Evolutionary conservation across 2,888 invertebrate genomes (phyloP).

Genomic region (Scaptomyza reducta): DNA sequence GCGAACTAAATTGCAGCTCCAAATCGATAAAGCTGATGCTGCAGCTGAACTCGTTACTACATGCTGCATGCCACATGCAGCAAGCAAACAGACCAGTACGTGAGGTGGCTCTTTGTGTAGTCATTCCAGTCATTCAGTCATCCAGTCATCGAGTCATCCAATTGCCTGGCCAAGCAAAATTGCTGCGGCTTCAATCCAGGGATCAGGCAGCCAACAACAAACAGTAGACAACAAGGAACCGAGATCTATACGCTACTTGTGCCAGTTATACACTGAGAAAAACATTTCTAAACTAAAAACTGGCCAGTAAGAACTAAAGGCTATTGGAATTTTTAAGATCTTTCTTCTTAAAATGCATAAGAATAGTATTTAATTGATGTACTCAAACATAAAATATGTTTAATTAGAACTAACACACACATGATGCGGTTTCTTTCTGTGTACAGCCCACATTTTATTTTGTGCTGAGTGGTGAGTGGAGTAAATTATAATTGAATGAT

Average conservation of each 20-base stretch:
- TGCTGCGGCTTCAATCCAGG: slow-evolving; percentile 39
- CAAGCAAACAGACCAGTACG: slow-evolving; percentile 53
- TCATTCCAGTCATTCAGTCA: slow-evolving; percentile 39
- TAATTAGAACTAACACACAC: no score
- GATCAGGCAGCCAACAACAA: slow-evolving; percentile 17
- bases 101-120: slow-evolving; percentile 47
- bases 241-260: slow-evolving; percentile 41
- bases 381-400: no score
- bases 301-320: no score
- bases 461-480: slow-evolving; percentile 19
- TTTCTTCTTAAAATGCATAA: no score
- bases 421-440: not conserved
- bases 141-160: slow-evolving; percentile 61
- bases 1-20: slow-evolving; percentile 50
- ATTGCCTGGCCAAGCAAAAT: slow-evolving; percentile 64
- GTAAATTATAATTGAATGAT: slow-evolving; percentile 78
- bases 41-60: slow-evolving; percentile 52
- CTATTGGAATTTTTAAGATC: no score
- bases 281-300: not conserved
- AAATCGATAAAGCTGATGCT: slow-evolving; percentile 29
- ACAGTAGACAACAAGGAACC: slow-evolving; percentile 15
- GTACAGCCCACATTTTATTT: not conserved
- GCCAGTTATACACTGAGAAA: not conserved
- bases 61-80: slow-evolving; percentile 45
- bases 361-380: no score